Conservation (phyloP, 2,113 vertebrate genomes). For the Hypocryptadius cinnamomeus region DNA sequence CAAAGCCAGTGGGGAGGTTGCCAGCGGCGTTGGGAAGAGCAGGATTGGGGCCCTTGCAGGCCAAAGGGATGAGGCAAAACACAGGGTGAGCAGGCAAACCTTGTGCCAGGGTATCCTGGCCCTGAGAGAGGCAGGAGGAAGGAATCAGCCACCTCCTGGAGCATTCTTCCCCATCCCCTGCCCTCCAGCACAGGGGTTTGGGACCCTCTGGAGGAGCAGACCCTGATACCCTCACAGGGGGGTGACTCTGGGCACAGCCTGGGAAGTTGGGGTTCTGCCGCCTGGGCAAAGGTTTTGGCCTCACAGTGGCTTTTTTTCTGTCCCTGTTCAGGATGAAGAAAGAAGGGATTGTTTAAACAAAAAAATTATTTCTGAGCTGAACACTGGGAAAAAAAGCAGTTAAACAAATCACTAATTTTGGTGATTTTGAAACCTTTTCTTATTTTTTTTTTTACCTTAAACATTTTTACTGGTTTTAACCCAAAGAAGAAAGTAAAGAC, state of each 20-base stretch:
- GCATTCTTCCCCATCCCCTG: background rate
- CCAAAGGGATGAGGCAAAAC: background rate
- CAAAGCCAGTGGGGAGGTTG: constrained; percentile 1
- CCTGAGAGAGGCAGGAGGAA: background rate
- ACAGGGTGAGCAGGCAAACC: background rate
- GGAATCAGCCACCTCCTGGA: background rate
- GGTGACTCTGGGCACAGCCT: background rate
- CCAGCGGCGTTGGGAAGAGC: constrained; percentile 1
- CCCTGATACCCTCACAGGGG: rapidly evolving
- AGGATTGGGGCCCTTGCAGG: background rate
- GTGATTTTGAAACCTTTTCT: background rate
- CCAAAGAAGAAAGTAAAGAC: background rate
- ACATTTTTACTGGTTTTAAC: background rate
- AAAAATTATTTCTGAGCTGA: background rate
- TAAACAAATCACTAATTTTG: background rate
- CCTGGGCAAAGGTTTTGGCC: background rate
- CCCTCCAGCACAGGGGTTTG: background rate
- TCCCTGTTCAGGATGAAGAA: background rate
- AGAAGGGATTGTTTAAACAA: background rate
- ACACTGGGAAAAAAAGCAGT: background rate
- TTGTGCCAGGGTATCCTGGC: background rate
- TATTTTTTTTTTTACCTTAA: background rate
- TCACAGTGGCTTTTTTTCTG: rapidly evolving
- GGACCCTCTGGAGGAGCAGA: rapidly evolving
- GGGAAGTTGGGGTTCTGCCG: background rate